Evolutionary conservation across 2,113 vertebrate species (phyloP).

Genomic region (Caloenas nicobarica): DNA sequence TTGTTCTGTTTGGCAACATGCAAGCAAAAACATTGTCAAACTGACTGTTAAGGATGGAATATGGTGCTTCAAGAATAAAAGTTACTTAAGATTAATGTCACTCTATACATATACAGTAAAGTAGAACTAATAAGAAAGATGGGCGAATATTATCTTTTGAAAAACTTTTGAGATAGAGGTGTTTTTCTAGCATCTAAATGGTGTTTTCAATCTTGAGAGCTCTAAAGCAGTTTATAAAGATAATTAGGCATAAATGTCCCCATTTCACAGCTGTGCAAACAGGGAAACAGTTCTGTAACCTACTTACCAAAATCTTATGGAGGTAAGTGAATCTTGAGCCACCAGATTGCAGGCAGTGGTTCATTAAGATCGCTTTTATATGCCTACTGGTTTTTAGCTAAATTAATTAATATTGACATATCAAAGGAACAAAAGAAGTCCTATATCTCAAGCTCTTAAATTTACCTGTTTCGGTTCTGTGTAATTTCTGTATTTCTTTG

Average conservation of each 20-base stretch:
- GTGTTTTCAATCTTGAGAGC: conserved; percentile 27
- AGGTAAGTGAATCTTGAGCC: conserved; percentile 57
- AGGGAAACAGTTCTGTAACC: conserved; percentile 47
- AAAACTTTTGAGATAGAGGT: neutral
- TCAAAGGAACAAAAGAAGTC: conserved; percentile 8
- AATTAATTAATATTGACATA: conserved; percentile 43
- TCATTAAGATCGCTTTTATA: conserved; percentile 17
- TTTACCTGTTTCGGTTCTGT: neutral
- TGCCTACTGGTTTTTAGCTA: neutral
- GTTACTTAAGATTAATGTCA: neutral
- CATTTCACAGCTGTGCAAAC: conserved; percentile 63
- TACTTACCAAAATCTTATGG: conserved; percentile 53
- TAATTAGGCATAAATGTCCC: conserved; percentile 61
- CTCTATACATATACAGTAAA: neutral
- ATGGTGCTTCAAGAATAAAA: neutral
- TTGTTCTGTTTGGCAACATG: neutral
- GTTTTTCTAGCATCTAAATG: neutral
- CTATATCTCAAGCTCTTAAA: neutral
- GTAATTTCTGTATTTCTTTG: neutral
- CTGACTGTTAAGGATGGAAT: neutral
- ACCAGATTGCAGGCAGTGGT: conserved; percentile 42
- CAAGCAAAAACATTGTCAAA: neutral
- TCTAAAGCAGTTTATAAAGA: conserved; percentile 54
- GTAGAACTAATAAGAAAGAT: neutral
- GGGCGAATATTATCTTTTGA: neutral